Conservation (phyloP, 2,797 vertebrate species). For the Enteromius afrohamiltoni region DNA sequence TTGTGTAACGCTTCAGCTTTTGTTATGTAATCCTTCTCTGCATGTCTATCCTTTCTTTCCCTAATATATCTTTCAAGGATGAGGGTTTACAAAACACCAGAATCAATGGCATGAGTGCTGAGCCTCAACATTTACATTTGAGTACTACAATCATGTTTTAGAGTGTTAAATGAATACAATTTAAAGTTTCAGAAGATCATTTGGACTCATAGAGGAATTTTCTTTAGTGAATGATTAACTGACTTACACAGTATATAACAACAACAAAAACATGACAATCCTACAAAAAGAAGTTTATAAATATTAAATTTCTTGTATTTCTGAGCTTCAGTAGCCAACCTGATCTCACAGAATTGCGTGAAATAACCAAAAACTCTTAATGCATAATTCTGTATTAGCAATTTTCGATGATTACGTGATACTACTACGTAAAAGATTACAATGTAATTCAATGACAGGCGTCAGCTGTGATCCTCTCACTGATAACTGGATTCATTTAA, state of each 20-base stretch:
- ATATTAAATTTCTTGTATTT: background rate
- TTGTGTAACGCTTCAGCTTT: conserved; percentile 18
- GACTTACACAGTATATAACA: background rate
- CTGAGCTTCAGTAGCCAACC: background rate
- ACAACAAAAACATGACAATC: background rate
- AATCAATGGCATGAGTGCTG: conserved; percentile 19
- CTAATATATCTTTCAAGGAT: conserved; percentile 19
- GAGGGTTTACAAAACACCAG: conserved; percentile 25
- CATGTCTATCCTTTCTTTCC: conserved; percentile 29
- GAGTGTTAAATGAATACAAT: background rate
- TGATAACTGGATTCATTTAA: too few relatives aligned
- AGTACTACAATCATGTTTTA: background rate
- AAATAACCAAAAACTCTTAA: too few relatives aligned
- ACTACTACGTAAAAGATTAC: too few relatives aligned
- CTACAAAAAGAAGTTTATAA: background rate
- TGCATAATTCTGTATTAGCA: too few relatives aligned
- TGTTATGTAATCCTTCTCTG: conserved; percentile 39
- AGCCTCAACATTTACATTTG: background rate
- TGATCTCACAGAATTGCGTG: too few relatives aligned
- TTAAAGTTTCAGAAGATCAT: background rate
- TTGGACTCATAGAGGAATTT: background rate
- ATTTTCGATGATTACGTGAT: too few relatives aligned
- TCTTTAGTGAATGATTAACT: background rate
- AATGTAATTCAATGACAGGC: too few relatives aligned
- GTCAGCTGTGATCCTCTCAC: too few relatives aligned